Evolutionary conservation across 2,797 vertebrate genomes (phyloP).

Genomic region (Myotis findleyi): DNA sequence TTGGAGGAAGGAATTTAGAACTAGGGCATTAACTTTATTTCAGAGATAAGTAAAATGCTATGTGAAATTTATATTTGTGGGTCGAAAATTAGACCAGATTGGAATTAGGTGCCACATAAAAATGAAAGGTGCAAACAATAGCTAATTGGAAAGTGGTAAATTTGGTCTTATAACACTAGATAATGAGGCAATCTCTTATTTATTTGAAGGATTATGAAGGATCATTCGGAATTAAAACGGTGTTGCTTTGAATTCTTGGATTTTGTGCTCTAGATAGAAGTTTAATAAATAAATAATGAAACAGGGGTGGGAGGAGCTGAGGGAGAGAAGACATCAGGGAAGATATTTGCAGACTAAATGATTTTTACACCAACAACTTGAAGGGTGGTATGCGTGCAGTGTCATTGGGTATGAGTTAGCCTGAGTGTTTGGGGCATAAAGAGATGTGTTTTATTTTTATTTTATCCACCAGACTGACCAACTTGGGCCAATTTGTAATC

Average conservation of each 20-base stretch:
- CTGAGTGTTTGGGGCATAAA: background rate
- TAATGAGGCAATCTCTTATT: slow-evolving; percentile 60
- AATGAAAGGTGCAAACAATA: slow-evolving; percentile 32
- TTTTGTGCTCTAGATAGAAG: slow-evolving; percentile 48
- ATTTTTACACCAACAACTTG: background rate
- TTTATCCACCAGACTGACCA: too few relatives aligned
- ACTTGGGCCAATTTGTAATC: too few relatives aligned
- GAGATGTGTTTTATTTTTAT: background rate
- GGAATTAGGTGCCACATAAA: slow-evolving; percentile 58
- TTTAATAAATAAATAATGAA: slow-evolving; percentile 14
- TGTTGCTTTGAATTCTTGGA: slow-evolving; percentile 34
- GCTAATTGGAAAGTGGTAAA: slow-evolving; percentile 24
- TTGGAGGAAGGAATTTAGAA: slow-evolving; percentile 60
- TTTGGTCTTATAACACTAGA: background rate
- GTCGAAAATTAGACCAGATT: slow-evolving; percentile 73
- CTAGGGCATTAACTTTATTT: slow-evolving; percentile 61
- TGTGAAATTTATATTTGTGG: slow-evolving; percentile 60
- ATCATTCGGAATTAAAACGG: slow-evolving; percentile 59
- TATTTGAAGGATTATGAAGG: slow-evolving; percentile 54
- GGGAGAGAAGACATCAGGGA: background rate
- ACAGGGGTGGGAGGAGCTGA: rapidly evolving
- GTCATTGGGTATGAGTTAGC: background rate
- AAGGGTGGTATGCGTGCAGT: rapidly evolving
- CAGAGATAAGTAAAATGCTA: slow-evolving; percentile 60
- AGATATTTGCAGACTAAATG: background rate